Conservation (phyloP, 2,888 invertebrate genomes). For the Caenorhabditis doughertyi region DNA sequence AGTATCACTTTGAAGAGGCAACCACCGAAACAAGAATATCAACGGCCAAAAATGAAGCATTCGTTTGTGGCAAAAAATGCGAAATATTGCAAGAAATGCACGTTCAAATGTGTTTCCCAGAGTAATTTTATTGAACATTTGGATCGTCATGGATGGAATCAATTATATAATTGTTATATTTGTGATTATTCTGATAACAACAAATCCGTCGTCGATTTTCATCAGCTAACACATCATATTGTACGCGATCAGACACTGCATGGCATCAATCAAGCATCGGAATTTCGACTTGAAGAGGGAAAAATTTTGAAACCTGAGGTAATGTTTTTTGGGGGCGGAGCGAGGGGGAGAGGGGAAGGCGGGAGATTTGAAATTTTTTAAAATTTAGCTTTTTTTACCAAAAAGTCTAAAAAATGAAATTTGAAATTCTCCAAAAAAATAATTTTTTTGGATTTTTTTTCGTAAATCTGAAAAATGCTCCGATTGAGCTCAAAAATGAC, state of each 20-base stretch:
- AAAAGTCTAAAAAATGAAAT: no score
- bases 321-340: background rate
- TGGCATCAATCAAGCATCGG: constrained; percentile 7
- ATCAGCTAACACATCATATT: constrained; percentile 74
- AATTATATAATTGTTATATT: constrained; percentile 57
- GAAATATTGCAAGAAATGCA: constrained; percentile 66
- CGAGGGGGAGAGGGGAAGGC: no score
- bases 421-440: no score
- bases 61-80: constrained; percentile 23
- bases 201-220: constrained; percentile 70
- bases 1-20: constrained; percentile 72
- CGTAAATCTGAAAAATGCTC: no score
- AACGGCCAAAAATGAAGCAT: constrained; percentile 44
- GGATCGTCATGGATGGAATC: constrained; percentile 71
- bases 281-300: constrained; percentile 29
- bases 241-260: constrained; percentile 46
- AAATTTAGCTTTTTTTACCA: no score
- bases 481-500: no score
- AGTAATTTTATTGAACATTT: constrained; percentile 68
- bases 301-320: constrained; percentile 39
- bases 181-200: constrained; percentile 75
- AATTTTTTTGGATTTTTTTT: no score
- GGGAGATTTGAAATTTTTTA: no score
- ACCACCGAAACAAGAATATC: constrained; percentile 62
- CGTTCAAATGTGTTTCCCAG: constrained; percentile 70